Conservation (phyloP, 2,888 invertebrate species). For the Mythimna impura region DNA sequence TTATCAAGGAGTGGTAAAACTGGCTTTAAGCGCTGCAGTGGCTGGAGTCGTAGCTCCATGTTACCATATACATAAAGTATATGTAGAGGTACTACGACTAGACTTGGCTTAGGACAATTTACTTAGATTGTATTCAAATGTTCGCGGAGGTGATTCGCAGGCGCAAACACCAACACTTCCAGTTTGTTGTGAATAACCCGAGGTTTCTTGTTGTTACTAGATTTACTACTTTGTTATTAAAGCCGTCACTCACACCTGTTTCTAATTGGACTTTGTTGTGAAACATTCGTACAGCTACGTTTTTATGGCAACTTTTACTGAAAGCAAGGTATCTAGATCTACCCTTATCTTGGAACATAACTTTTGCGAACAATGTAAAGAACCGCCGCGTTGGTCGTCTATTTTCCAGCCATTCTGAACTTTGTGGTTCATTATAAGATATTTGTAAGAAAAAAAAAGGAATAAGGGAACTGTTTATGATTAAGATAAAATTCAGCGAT, state of each 20-base stretch:
- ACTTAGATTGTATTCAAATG: slow-evolving; percentile 60
- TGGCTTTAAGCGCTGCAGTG: slow-evolving; percentile 50
- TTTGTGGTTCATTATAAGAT: slow-evolving; percentile 3
- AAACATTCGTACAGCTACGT: slow-evolving; percentile 29
- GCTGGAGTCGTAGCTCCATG: slow-evolving; percentile 3
- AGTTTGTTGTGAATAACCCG: slow-evolving; percentile 48
- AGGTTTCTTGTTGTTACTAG: slow-evolving; percentile 36
- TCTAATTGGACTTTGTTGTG: slow-evolving; percentile 56
- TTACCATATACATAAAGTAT: slow-evolving; percentile 21
- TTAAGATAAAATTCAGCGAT: slow-evolving; percentile 14
- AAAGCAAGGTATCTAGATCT: slow-evolving; percentile 30
- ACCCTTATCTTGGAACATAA: slow-evolving; percentile 31
- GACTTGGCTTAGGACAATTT: slow-evolving; percentile 41
- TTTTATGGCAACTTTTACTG: slow-evolving; percentile 53
- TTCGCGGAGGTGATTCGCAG: slow-evolving; percentile 25
- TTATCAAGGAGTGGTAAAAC: slow-evolving; percentile 56
- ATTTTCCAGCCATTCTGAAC: slow-evolving; percentile 21
- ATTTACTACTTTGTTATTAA: slow-evolving; percentile 54
- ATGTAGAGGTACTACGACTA: slow-evolving; percentile 25
- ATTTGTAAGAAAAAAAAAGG: slow-evolving; percentile 24
- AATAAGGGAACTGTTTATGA: neutral
- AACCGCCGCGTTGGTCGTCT: neutral
- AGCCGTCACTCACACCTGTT: slow-evolving; percentile 52
- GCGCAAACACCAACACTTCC: slow-evolving; percentile 39
- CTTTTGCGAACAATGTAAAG: slow-evolving; percentile 39